Conservation (phyloP, 2,113 vertebrate species). For the Syngnathus scovelli region DNA sequence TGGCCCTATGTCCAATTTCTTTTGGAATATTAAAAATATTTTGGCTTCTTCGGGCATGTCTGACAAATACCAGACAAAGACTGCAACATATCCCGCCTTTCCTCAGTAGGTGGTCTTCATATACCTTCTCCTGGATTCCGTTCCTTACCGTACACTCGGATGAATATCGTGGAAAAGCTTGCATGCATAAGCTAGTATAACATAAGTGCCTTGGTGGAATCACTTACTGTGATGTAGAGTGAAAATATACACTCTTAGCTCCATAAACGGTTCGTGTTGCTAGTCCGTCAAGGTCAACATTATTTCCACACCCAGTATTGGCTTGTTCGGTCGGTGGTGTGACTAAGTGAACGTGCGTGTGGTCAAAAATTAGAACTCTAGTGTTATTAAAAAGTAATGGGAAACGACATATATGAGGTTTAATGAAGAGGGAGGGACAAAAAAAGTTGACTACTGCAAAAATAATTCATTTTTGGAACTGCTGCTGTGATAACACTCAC, state of each 20-base stretch:
- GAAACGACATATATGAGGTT: constrained; percentile 2
- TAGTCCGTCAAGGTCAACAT: constrained; percentile 30
- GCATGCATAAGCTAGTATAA: constrained; percentile 11
- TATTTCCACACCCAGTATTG: constrained; percentile 26
- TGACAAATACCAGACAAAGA: constrained; percentile 22
- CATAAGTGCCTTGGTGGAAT: constrained; percentile 2
- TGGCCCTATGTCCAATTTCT: not conserved
- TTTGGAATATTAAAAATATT: not conserved
- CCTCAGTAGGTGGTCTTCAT: constrained; percentile 31
- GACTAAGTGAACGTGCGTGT: not conserved
- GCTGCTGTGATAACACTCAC: too few species aligned
- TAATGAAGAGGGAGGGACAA: not conserved
- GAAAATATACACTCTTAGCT: constrained; percentile 24
- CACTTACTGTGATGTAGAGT: constrained; percentile 10
- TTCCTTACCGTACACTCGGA: constrained; percentile 5
- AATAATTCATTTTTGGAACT: too few species aligned
- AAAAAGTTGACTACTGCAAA: not conserved
- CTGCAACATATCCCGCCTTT: constrained; percentile 12
- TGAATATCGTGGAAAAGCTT: constrained; percentile 28
- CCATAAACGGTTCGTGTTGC: constrained; percentile 21
- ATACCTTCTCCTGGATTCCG: constrained; percentile 10
- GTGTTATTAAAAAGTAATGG: not conserved
- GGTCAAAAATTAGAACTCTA: constrained; percentile 23
- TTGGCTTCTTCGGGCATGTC: constrained; percentile 10
- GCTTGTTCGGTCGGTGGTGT: constrained; percentile 12